Base-by-base conservation (phyloP, 2,888 invertebrate genomes). In the Tinea trinotella region DNA sequence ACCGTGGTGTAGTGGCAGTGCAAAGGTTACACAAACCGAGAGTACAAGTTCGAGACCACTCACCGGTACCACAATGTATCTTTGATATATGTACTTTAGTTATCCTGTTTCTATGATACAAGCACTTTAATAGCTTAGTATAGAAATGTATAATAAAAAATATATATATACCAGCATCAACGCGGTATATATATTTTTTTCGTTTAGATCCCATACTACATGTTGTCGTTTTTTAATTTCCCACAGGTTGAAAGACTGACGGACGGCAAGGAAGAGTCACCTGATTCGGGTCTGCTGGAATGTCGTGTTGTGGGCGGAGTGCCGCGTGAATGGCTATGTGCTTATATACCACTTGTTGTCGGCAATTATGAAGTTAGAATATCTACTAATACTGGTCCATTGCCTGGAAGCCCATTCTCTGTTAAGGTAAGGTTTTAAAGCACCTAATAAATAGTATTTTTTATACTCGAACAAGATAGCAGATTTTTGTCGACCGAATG, bases 301-400 rank as follows among this genome's bases (percentile, higher is more conserved):
- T 91, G 86, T 71, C 88, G 87, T 57, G 90, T 82, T 73, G 90
- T 66, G 40, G 78, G 86, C 0, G 82, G 89, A 9, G 88, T 88
- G 77, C 92, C 88, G 71, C 93, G 94, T 0, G 93, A 95, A 60
- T 97, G 94, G 90, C 91, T 93, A 58, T 95, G 97, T 50, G 93
- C 95, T 0, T 99, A 97, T 76, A 91, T 93, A 1, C 97, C 98
- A 0, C 90, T 93, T 0, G 95, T 95, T 64, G 93, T 96, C n/a
- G 98, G 98, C 0, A 89, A 93, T 36, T 98, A 96, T 70, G 96
- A 97, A 73, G 91, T 98, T 24, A 87, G 94, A 58, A 93, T 98
- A 60, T 92, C 91, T 62, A 90, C 90, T 20, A 69, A 86, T 0
- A 75, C 85, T 48, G 90, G 89, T 36, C 90, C 90, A 24, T 66